phyloP scores from a whole-genome alignment of 23 tunicate genomes.

The Diplosoma virens region DNA sequence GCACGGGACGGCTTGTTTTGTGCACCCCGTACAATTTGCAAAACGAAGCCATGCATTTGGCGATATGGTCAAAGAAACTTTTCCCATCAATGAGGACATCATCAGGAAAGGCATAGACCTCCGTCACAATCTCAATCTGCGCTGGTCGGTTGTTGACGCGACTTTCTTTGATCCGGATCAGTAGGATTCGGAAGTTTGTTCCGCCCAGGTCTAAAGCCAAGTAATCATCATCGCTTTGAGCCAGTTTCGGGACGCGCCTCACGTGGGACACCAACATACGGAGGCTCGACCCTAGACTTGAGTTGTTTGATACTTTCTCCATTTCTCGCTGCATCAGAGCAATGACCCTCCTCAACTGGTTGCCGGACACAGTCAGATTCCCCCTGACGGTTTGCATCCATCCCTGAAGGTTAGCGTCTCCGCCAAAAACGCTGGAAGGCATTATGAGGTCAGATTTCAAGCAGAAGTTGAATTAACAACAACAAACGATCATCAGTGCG shows the following conservation, averaged over 20 bases:
- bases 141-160: not conserved
- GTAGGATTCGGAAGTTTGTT: slow-evolving; percentile 73
- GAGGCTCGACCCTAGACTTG: not conserved
- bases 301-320: not conserved
- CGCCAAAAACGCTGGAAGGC: slow-evolving; percentile 12
- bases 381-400: not conserved
- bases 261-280: slow-evolving; percentile 25
- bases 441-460: not conserved
- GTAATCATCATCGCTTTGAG: slow-evolving; percentile 45
- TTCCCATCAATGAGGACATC: slow-evolving; percentile 3
- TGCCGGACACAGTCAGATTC: not conserved
- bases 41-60: slow-evolving; percentile 61
- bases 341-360: not conserved
- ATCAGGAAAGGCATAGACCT: slow-evolving; percentile 15
- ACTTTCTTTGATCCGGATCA: slow-evolving; percentile 37
- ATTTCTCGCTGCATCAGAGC: not conserved
- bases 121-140: not conserved
- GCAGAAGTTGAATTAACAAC: no score
- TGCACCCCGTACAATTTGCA: slow-evolving; percentile 35
- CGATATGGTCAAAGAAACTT: slow-evolving; percentile 72
- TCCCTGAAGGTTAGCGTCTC: not conserved
- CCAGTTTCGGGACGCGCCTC: not conserved
- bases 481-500: no score
- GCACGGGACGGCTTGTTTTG: not conserved
- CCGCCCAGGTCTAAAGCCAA: slow-evolving; percentile 83